A percentile compares a stretch with the other conserved stretches of the same genome.
Evolutionary conservation across 2,888 invertebrate species (phyloP).

Genomic region (Limnephilus auricula): DNA sequence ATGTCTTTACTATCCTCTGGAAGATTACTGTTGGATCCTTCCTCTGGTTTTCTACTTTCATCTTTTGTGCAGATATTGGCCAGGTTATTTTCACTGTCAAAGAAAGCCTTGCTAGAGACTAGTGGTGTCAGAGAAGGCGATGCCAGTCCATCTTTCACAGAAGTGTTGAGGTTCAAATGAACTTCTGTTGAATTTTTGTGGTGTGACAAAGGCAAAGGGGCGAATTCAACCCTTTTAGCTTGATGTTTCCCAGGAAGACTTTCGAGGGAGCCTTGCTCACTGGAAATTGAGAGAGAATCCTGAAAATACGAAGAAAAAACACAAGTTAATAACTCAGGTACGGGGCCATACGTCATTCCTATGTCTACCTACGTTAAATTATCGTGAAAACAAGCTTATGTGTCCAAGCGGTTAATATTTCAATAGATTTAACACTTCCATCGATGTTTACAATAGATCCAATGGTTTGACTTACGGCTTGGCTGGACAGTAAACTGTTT

Average conservation of each 20-base stretch:
- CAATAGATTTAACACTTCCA: neutral
- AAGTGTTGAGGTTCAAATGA: slow-evolving; percentile 4
- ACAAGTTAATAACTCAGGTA: too few species aligned
- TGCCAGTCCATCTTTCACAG: slow-evolving; percentile 53
- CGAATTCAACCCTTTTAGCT: slow-evolving; percentile 68
- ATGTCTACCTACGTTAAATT: too few species aligned
- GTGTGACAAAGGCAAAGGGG: slow-evolving; percentile 67
- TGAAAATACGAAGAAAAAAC: slow-evolving; percentile 68
- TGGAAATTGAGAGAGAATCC: slow-evolving; percentile 73
- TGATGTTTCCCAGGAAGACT: slow-evolving; percentile 49
- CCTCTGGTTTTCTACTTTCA: slow-evolving; percentile 55
- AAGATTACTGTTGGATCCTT: slow-evolving; percentile 69
- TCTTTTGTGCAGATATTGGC: neutral
- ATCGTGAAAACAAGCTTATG: too few species aligned
- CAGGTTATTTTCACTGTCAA: slow-evolving; percentile 63
- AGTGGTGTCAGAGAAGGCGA: slow-evolving; percentile 64
- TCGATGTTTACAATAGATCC: neutral
- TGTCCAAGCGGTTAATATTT: neutral
- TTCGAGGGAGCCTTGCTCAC: slow-evolving; percentile 68
- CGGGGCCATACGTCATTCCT: too few species aligned
- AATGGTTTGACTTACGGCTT: slow-evolving; percentile 57
- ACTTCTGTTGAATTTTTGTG: slow-evolving; percentile 56
- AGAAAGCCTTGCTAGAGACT: slow-evolving; percentile 54
- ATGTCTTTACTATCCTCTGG: slow-evolving; percentile 70
- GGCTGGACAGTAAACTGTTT: slow-evolving; percentile 71